phyloP scores from a whole-genome alignment of 2,113 vertebrate species.

The Pseudopipra pipra region DNA sequence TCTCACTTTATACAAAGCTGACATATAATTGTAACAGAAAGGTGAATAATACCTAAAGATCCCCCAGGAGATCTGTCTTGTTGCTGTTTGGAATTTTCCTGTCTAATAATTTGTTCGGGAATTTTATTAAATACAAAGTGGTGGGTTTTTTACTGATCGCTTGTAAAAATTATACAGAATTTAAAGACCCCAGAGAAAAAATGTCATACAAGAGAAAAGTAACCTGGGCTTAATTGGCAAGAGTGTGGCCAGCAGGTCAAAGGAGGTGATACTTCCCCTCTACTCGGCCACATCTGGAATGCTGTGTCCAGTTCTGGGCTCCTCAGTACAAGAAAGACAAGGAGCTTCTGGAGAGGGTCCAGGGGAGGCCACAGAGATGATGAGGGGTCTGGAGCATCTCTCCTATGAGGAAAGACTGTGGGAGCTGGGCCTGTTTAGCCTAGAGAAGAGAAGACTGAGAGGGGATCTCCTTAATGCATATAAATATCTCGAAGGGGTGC shows the following conservation, averaged over 20 bases:
- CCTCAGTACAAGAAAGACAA: neutral
- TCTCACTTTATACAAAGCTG: constrained; percentile 1
- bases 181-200: neutral
- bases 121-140: neutral
- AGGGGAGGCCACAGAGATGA: neutral
- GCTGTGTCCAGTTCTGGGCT: neutral
- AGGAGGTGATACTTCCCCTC: neutral
- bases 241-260: neutral
- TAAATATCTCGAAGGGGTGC: neutral
- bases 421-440: neutral
- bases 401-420: neutral
- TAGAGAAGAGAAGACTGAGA: neutral
- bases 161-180: neutral
- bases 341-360: neutral
- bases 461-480: neutral
- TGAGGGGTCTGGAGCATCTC: neutral
- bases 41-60: neutral
- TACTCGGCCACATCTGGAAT: neutral
- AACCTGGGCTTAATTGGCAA: accelerated
- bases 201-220: neutral
- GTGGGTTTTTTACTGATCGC: neutral
- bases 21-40: neutral
- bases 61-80: neutral
- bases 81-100: neutral
- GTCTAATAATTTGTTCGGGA: neutral